Percentiles rank a stretch among this genome's conserved stretches.
Conservation (phyloP, 2,888 invertebrate genomes). For the Lymantria monacha region DNA sequence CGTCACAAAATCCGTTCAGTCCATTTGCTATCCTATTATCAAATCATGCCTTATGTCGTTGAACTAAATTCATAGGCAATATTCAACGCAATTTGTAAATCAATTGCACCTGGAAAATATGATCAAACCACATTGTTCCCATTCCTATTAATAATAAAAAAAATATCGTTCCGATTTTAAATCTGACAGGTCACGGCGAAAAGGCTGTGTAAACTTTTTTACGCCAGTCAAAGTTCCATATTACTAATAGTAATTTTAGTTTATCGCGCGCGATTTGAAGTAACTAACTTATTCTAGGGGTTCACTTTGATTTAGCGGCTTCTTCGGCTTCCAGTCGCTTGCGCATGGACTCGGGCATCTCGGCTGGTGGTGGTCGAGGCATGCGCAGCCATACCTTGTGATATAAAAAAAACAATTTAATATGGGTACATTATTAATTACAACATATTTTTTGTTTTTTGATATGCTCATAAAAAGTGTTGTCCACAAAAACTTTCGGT, state of each 20-base stretch:
- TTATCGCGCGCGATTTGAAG: slow-evolving; percentile 23
- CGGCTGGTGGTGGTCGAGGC: slow-evolving; percentile 97
- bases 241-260: slow-evolving; percentile 9
- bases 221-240: not conserved
- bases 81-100: too few relatives aligned
- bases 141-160: too few relatives aligned
- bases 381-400: slow-evolving; percentile 86
- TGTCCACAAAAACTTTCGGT: slow-evolving; percentile 60
- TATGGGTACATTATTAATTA: not conserved
- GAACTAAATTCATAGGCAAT: too few relatives aligned
- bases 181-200: too few relatives aligned
- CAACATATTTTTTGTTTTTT: not conserved
- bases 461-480: slow-evolving; percentile 41
- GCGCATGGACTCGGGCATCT: slow-evolving; percentile 96
- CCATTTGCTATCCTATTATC: too few relatives aligned
- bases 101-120: too few relatives aligned
- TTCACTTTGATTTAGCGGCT: slow-evolving; percentile 58
- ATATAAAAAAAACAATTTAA: not conserved
- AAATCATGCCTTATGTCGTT: too few relatives aligned
- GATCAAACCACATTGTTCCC: too few relatives aligned
- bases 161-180: too few relatives aligned
- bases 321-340: slow-evolving; percentile 83
- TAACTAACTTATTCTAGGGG: slow-evolving; percentile 18
- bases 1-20: too few relatives aligned
- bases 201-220: slow-evolving; percentile 4